Conservation (phyloP, 2,888 invertebrate genomes). For the Sarcophaga subvicina region DNA sequence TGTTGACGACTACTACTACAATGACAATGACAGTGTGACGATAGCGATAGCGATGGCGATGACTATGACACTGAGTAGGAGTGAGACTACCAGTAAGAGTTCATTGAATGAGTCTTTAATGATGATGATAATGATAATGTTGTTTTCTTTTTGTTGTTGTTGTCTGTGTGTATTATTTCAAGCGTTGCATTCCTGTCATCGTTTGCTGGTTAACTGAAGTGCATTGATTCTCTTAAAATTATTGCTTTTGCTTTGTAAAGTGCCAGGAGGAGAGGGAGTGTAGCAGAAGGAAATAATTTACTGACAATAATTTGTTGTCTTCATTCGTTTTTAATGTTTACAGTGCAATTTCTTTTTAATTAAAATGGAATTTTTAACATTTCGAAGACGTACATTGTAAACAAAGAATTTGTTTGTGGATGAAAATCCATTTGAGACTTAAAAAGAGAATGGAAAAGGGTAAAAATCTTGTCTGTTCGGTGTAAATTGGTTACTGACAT, state of each 20-base stretch:
- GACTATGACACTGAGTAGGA: conserved; percentile 26
- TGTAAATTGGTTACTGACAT: no score
- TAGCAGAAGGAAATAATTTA: neutral
- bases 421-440: no score
- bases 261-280: neutral
- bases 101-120: neutral
- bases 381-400: no score
- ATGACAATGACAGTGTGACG: conserved; percentile 28
- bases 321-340: conserved; percentile 8
- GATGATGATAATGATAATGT: conserved; percentile 26
- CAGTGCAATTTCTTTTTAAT: conserved; percentile 5
- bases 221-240: conserved; percentile 55
- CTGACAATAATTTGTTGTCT: no score
- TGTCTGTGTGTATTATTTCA: conserved; percentile 71
- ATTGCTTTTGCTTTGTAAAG: conserved; percentile 50
- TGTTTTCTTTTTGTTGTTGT: conserved; percentile 52
- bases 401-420: neutral
- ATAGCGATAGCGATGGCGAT: conserved; percentile 35
- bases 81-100: neutral
- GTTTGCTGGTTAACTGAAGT: conserved; percentile 55
- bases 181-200: conserved; percentile 54
- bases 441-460: no score
- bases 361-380: neutral
- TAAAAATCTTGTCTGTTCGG: no score
- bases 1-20: conserved; percentile 43